Evolutionary conservation across 2,888 invertebrate genomes (phyloP).

Genomic region (Adelognathus sp.): DNA sequence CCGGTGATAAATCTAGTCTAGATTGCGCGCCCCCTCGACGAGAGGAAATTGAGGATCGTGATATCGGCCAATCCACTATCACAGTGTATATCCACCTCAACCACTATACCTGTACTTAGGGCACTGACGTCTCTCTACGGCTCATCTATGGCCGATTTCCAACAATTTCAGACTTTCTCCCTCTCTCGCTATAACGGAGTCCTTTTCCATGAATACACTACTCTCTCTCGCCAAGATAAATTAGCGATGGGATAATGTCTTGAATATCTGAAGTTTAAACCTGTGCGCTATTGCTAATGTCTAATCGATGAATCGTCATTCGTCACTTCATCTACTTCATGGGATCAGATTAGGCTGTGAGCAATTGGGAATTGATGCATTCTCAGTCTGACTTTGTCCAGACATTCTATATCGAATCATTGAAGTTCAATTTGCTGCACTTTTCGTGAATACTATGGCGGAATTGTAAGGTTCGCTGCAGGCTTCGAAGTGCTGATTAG

Average conservation of each 20-base stretch:
- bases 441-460: neutral
- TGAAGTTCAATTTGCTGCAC: too few relatives aligned
- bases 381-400: neutral
- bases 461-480: neutral
- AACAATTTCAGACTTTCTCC: neutral
- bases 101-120: constrained; percentile 20
- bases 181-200: neutral
- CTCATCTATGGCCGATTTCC: neutral
- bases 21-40: constrained; percentile 56
- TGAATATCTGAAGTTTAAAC: neutral
- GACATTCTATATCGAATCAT: too few relatives aligned
- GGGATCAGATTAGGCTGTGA: neutral
- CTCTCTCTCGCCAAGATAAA: neutral
- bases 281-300: too few relatives aligned
- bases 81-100: constrained; percentile 13
- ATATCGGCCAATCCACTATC: constrained; percentile 56
- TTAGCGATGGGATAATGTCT: neutral
- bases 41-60: constrained; percentile 64
- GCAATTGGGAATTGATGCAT: neutral
- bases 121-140: constrained; percentile 27
- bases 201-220: too few relatives aligned
- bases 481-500: neutral
- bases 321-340: constrained; percentile 2
- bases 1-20: constrained; percentile 60
- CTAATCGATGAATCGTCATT: constrained; percentile 30